Percentiles rank a stretch among this genome's conserved stretches.
Conservation (phyloP, 2,888 invertebrate genomes). For the Artemia sp. region DNA sequence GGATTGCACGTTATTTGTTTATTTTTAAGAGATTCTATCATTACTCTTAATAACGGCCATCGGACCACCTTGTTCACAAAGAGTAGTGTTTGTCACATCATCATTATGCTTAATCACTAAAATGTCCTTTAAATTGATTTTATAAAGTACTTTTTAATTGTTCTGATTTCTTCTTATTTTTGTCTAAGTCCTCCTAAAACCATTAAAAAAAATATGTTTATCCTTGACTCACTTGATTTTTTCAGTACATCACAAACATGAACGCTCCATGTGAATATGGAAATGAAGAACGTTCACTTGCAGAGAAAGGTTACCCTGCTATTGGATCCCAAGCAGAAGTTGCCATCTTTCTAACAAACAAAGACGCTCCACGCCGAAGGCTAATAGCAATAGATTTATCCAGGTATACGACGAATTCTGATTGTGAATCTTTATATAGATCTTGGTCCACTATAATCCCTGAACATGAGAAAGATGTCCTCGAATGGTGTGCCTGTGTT, state of each 20-base stretch:
- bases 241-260: conserved; percentile 74
- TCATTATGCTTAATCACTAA: background rate
- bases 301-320: no score
- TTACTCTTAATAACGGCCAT: no score
- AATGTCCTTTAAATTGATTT: background rate
- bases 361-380: conserved; percentile 77
- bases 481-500: conserved; percentile 74
- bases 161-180: conserved; percentile 33
- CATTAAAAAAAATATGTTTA: no score
- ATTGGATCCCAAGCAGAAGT: no score
- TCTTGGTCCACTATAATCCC: conserved; percentile 60
- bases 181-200: conserved; percentile 38
- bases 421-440: no score
- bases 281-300: no score
- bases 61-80: no score
- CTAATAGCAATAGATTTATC: conserved; percentile 64
- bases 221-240: conserved; percentile 17
- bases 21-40: no score
- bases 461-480: conserved; percentile 66
- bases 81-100: no score
- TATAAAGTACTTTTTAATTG: background rate
- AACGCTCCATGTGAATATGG: conserved; percentile 39
- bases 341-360: conserved; percentile 77
- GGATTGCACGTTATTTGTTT: no score
- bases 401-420: conserved; percentile 48